phyloP scores from a whole-genome alignment of 2,797 vertebrate species.

The Saguinus oedipus region DNA sequence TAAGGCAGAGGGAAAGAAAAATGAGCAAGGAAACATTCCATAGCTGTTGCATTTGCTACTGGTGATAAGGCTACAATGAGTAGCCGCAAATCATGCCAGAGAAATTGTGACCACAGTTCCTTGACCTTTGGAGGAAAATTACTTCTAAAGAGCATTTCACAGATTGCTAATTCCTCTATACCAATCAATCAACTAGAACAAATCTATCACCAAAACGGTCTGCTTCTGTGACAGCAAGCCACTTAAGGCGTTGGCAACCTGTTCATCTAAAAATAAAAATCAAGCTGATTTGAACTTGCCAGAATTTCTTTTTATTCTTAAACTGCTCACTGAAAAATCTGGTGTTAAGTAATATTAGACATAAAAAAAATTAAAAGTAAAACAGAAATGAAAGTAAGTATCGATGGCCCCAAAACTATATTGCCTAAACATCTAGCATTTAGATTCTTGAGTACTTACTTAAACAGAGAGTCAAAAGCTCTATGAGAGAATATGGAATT shows the following conservation, averaged over 20 bases:
- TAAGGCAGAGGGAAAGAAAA: background rate
- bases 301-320: background rate
- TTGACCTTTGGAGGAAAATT: constrained; percentile 5
- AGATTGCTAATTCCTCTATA: constrained; percentile 25
- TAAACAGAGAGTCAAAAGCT: background rate
- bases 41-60: background rate
- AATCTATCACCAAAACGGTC: background rate
- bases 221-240: background rate
- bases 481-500: background rate
- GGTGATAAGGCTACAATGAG: background rate
- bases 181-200: background rate
- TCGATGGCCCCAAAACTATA: background rate
- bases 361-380: background rate
- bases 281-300: background rate
- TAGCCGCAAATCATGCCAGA: constrained; percentile 5
- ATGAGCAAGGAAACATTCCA: background rate
- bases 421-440: background rate
- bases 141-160: constrained; percentile 42
- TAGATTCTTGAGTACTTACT: background rate
- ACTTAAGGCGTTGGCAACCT: background rate
- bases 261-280: constrained; percentile 29
- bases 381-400: background rate
- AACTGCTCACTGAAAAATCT: background rate
- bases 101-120: background rate
- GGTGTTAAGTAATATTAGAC: background rate